Base-by-base conservation (phyloP, 2,113 vertebrate genomes). In the Anthoscopus minutus region DNA sequence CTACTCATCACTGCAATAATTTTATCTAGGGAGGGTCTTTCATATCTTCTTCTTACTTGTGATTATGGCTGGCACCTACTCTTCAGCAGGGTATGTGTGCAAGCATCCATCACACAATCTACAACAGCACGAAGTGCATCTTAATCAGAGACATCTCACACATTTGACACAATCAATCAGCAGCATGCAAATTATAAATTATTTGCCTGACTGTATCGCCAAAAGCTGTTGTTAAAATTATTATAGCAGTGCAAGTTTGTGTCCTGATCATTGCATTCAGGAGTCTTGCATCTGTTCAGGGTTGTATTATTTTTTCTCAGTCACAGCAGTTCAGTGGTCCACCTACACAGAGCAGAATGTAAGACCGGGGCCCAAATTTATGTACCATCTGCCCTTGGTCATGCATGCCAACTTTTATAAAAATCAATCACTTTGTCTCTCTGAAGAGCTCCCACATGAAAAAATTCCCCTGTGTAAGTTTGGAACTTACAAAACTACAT, bases 311-410 rank as follows among this genome's bases (percentile, higher is more conserved):
- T 94, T 92, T 88, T 73, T 86, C 79, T 90, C 42, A 58, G 80
- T 88, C 85, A 88, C 72, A 93, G 90, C 67, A 86, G 88, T 78
- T 95, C 85, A 88, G 65, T 93, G 85, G 92, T 94, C 94, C 94
- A 97, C 88, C 95, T 94, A 96, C 90, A 88, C 2, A 0, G 88
- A 96, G 48, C 92, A 81, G 94, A 95, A 93, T 96, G 92, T 81
- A 86, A 94, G 80, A 92, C 94, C 67, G 15, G 60, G 92, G 76
- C 82, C 88, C 82, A 93, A 88, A 96, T 95, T 95, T 95, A 86
- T 94, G 89, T 51, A 88, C 92, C 95, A 94, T 95, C 95, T 96
- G 89, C 93, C 93, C 92, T 94, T 86, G 81, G 87, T 96, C 74
- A 88, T 56, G 88, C 54, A 17, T 94, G 93, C 93, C 94, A 96